Conservation (phyloP, 2,888 invertebrate species). For the Tiphia femorata region DNA sequence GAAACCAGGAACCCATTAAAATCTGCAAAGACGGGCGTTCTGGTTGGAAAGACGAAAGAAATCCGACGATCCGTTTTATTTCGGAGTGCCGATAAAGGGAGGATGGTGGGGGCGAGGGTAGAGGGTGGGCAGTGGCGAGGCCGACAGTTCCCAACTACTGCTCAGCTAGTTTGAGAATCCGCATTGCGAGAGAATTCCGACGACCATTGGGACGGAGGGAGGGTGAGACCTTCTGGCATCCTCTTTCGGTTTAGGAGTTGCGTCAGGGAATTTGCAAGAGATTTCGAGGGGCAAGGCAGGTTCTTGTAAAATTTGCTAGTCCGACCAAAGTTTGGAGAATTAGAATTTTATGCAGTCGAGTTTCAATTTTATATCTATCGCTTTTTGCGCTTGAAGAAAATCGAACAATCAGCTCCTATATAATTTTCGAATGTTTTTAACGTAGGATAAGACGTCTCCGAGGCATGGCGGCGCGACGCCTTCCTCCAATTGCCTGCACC, state of each 20-base stretch:
- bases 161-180: constrained; percentile 5
- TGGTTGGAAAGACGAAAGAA: constrained; percentile 33
- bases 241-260: neutral
- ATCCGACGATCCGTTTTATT: constrained; percentile 37
- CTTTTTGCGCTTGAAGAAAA: too few relatives aligned
- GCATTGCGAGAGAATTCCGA: neutral
- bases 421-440: too few relatives aligned
- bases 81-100: constrained; percentile 30
- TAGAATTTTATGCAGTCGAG: too few relatives aligned
- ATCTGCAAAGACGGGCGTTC: constrained; percentile 42
- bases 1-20: constrained; percentile 50
- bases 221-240: neutral
- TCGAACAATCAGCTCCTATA: too few relatives aligned
- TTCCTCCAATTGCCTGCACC: too few relatives aligned
- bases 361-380: too few relatives aligned
- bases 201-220: too few relatives aligned
- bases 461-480: too few relatives aligned
- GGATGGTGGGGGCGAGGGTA: constrained; percentile 18
- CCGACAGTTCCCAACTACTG: neutral
- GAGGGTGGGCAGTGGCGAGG: neutral
- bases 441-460: too few relatives aligned
- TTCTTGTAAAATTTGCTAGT: too few relatives aligned
- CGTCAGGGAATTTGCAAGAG: neutral
- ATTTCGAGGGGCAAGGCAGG: neutral
- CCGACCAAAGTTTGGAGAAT: too few relatives aligned